Evolutionary conservation across 1,140 invertebrate species (phyloP), one percentile per base, ranked within the genome.

Genomic region (Hypothenemus hampei): DNA sequence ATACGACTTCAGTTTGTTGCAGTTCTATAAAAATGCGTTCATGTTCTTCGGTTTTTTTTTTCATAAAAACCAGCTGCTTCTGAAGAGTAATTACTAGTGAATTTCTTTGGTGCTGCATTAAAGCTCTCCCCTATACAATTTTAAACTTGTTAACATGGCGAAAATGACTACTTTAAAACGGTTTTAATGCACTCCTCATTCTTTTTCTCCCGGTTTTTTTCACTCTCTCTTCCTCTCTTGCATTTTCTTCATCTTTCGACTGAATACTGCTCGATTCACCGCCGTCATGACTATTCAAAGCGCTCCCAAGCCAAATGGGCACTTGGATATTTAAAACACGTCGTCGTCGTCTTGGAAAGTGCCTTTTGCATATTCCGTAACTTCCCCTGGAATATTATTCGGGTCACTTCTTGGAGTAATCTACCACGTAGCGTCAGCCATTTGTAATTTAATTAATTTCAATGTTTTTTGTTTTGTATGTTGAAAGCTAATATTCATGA

Each of bases 291-390:
- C 22, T 16, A 43, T 43, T 47, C 24, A 20, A 47, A 47, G 24
- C 20, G 24, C 45, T 33, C 21, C 19, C 13, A 37, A 20, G 47
- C 24, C 39, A 49, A 49, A 49, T 49, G 47, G 33, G 47, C 47
- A 49, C 47, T 49, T 49, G 39, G 33, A 36, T 49, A 49, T 49
- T 49, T 49, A 37, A 49, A 39, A 37, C 47, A 49, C 47, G 47
- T 49, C 24, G 19, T 37, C 36, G 46, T 37, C 7, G 19, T 13
- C 24, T 26, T 8, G 23, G n/a, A n/a, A n/a, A n/a, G n/a, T n/a
- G n/a, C n/a, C 19, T 41, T 51, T 51, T 51, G 48, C 36, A 51
- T 51, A 51, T 51, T 40, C 29, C 48, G 36, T 40, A n/a, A n/a
- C n/a, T n/a, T n/a, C n/a, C n/a, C n/a, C n/a, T n/a, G n/a, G n/a